phyloP scores from a whole-genome alignment of 2,113 vertebrate genomes.

The Mesoclemmys tuberculata region DNA sequence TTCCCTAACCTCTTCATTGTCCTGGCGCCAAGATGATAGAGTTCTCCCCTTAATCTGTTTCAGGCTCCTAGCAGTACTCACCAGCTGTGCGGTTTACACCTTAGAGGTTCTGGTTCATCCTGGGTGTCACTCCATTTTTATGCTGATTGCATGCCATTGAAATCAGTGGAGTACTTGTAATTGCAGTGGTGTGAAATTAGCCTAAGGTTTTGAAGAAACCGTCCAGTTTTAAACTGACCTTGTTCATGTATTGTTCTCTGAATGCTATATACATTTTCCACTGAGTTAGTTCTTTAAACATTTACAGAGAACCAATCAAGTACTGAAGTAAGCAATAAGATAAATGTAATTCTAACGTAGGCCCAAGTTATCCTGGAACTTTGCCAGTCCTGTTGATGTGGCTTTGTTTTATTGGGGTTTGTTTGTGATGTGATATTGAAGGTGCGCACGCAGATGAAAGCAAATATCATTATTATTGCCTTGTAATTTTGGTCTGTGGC shows the following conservation, averaged over 20 bases:
- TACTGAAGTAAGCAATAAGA: neutral
- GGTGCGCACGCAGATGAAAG: neutral
- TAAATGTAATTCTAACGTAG: neutral
- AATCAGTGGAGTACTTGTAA: neutral
- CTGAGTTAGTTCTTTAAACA: neutral
- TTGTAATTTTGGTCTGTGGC: neutral
- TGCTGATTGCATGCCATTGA: neutral
- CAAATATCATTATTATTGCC: neutral
- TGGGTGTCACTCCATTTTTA: neutral
- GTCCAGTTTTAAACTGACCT: neutral
- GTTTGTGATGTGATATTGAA: neutral
- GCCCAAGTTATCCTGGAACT: neutral
- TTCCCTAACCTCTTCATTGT: neutral
- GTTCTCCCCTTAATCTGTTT: neutral
- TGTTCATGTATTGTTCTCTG: neutral
- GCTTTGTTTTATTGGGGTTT: neutral
- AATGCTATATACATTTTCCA: neutral
- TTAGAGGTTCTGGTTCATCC: neutral
- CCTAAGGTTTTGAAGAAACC: neutral
- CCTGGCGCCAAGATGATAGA: neutral
- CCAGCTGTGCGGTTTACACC: neutral
- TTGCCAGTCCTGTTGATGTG: neutral
- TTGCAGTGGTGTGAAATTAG: neutral
- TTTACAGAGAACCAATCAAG: neutral
- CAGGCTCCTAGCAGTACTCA: neutral